A percentile compares a stretch with the other conserved stretches of the same genome.
Evolutionary conservation across 2,113 vertebrate species (phyloP).

Genomic region (Erythrocebus patas): DNA sequence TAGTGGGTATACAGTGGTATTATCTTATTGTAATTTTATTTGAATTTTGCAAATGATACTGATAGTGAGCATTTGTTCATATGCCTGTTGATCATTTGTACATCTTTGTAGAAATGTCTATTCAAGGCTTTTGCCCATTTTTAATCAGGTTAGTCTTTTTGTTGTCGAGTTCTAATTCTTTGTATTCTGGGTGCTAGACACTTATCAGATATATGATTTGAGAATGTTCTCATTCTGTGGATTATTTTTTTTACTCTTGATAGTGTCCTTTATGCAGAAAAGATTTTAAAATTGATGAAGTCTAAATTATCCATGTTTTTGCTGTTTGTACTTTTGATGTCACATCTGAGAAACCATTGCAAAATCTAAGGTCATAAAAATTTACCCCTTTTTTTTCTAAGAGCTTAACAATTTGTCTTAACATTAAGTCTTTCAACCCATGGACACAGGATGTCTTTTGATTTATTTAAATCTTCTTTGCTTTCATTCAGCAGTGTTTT

Average conservation of each 20-base stretch:
- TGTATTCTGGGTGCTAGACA: neutral
- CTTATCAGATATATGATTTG: neutral
- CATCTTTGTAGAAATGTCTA: fast-evolving
- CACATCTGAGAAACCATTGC: neutral
- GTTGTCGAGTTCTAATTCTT: neutral
- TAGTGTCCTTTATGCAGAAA: neutral
- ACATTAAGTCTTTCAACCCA: neutral
- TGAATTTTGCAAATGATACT: too few relatives aligned
- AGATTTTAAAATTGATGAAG: neutral
- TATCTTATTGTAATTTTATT: neutral
- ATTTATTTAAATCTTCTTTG: neutral
- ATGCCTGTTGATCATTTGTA: too few relatives aligned
- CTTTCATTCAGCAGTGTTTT: neutral
- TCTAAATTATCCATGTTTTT: neutral
- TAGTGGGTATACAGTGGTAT: fast-evolving
- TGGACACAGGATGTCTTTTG: neutral
- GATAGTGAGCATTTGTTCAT: fast-evolving
- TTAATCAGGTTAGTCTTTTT: neutral
- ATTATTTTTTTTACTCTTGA: neutral
- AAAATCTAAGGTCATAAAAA: neutral
- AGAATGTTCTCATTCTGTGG: neutral
- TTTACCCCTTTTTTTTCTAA: neutral
- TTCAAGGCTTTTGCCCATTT: too few relatives aligned
- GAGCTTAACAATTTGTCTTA: neutral
- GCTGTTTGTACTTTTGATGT: neutral